Evolutionary conservation across 2,113 vertebrate species (phyloP).

Genomic region (Ctenodactylus gundi): DNA sequence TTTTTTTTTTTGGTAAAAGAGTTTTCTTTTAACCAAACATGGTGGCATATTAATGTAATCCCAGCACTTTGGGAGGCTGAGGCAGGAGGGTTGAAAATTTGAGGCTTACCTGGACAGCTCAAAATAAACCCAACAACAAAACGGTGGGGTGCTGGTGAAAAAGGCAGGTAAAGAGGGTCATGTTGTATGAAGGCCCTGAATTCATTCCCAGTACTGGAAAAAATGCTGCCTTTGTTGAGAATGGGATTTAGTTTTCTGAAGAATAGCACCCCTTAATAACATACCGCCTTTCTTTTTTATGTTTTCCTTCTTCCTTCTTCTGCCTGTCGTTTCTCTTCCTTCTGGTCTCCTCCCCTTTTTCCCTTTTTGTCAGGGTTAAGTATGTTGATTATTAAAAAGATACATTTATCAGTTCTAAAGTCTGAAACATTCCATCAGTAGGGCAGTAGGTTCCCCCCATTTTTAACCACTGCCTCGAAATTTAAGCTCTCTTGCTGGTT

Average conservation of each 20-base stretch:
- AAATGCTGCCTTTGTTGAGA: background rate
- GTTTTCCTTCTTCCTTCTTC: background rate
- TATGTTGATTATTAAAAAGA: background rate
- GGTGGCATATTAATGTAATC: background rate
- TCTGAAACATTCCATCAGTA: background rate
- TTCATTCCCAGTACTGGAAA: background rate
- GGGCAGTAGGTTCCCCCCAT: background rate
- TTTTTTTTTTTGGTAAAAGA: background rate
- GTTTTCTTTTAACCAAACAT: background rate
- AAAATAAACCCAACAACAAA: too few relatives aligned
- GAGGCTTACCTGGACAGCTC: background rate
- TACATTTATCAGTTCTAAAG: background rate
- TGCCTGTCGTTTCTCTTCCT: rapidly evolving
- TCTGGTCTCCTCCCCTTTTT: background rate
- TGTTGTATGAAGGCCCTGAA: background rate
- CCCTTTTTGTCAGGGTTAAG: background rate
- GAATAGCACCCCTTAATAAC: background rate
- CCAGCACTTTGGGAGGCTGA: background rate
- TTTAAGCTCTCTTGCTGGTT: background rate
- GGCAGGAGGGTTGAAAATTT: background rate
- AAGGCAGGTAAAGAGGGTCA: background rate
- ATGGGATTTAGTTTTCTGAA: background rate
- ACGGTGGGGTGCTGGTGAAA: too few relatives aligned
- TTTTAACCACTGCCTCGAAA: constrained; percentile 26
- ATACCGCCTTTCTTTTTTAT: background rate